phyloP scores from a whole-genome alignment of 2,888 invertebrate genomes.

The Cosmopolites sordidus region DNA sequence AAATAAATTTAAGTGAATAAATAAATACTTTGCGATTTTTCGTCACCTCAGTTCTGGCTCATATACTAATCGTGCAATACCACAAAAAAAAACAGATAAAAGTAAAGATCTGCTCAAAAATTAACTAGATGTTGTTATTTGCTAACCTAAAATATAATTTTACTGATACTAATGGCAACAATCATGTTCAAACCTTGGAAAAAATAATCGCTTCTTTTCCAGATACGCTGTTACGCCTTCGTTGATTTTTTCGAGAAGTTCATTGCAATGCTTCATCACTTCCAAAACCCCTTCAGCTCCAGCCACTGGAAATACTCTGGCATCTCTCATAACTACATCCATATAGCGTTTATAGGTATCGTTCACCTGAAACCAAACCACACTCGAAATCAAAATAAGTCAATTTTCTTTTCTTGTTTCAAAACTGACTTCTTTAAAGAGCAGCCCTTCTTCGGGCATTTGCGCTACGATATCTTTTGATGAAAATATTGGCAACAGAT shows the following conservation, averaged over 20 bases:
- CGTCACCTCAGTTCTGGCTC: no score
- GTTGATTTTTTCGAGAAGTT: conserved; percentile 72
- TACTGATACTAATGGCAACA: no score
- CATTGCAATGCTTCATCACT: conserved; percentile 63
- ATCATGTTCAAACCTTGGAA: conserved; percentile 56
- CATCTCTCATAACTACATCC: conserved; percentile 58
- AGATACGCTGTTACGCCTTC: conserved; percentile 78
- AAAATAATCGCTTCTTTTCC: conserved; percentile 78
- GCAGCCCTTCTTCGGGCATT: conserved; percentile 78
- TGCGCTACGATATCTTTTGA: conserved; percentile 82
- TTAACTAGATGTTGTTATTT: no score
- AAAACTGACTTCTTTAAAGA: conserved; percentile 61
- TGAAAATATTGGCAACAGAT: conserved; percentile 81
- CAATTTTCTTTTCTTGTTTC: background rate
- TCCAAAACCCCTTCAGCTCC: conserved; percentile 66
- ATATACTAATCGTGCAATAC: no score
- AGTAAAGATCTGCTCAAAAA: no score
- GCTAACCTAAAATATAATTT: no score
- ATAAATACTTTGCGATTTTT: no score
- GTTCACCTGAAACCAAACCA: conserved; percentile 51
- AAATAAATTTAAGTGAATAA: no score
- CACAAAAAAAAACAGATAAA: no score
- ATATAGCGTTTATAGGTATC: conserved; percentile 64
- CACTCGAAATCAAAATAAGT: no score
- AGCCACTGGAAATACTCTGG: conserved; percentile 62